phyloP scores from a whole-genome alignment of 2,113 vertebrate genomes.

The Patagioenas fasciata region DNA sequence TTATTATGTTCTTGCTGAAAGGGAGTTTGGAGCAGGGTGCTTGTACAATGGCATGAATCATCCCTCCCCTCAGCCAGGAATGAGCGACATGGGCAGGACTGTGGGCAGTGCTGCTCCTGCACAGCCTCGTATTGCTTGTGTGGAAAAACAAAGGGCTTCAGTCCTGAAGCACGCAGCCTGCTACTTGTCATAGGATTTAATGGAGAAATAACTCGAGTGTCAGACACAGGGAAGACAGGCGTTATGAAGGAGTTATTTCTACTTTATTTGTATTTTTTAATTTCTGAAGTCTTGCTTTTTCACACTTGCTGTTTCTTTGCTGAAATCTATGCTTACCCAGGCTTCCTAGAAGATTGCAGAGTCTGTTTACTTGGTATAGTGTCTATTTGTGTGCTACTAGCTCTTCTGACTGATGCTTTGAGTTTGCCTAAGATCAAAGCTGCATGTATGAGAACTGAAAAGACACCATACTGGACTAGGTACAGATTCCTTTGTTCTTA shows the following conservation, averaged over 20 bases:
- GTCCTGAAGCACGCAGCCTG: not conserved
- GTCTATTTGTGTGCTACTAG: not conserved
- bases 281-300: not conserved
- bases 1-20: not conserved
- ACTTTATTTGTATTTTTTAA: not conserved
- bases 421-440: not conserved
- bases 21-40: not conserved
- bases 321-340: not conserved
- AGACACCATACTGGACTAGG: not conserved
- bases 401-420: not conserved
- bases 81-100: not conserved
- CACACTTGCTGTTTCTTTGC: not conserved
- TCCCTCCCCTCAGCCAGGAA: not conserved
- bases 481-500: conserved; percentile 23
- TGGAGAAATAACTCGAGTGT: not conserved
- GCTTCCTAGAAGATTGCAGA: not conserved
- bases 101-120: not conserved
- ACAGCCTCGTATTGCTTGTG: not conserved
- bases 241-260: not conserved
- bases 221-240: not conserved
- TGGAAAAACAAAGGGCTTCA: not conserved
- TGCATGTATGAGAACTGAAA: not conserved
- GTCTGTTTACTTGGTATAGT: not conserved
- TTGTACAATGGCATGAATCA: not conserved
- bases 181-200: not conserved